phyloP scores from a whole-genome alignment of 2,797 vertebrate genomes.

The Heteromormyrus szaboi region DNA sequence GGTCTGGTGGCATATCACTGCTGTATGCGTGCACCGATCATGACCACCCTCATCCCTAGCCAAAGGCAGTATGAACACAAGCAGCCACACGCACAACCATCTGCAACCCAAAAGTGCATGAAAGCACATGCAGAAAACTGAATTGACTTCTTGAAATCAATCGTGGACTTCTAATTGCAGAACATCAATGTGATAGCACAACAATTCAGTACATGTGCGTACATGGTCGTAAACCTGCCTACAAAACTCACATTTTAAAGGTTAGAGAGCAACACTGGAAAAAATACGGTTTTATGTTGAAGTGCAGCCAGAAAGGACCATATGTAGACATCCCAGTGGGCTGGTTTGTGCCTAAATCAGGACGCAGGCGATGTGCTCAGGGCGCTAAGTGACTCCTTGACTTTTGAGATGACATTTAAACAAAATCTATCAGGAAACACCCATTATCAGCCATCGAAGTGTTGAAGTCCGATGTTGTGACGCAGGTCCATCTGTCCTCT shows the following conservation, averaged over 20 bases:
- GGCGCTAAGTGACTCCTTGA: slow-evolving; percentile 4
- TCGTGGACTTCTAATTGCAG: neutral
- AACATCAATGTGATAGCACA: neutral
- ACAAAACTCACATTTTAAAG: neutral
- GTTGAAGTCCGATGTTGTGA: neutral
- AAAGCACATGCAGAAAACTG: neutral
- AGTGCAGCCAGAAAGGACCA: neutral
- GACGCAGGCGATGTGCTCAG: neutral
- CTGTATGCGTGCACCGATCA: neutral
- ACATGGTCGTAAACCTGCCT: neutral
- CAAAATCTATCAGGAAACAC: slow-evolving; percentile 13
- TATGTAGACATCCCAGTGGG: neutral
- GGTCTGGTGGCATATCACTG: neutral
- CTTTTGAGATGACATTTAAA: slow-evolving; percentile 17
- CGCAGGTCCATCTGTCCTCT: neutral
- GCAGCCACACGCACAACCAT: neutral
- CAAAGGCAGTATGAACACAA: neutral
- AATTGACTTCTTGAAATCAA: neutral
- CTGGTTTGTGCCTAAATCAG: neutral
- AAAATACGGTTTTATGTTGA: neutral
- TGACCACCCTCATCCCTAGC: neutral
- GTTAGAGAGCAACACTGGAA: neutral
- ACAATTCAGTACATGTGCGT: neutral
- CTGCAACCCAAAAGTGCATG: neutral
- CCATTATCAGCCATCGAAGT: neutral